Evolutionary conservation across 2,113 vertebrate species (phyloP), one percentile per base, ranked within the genome.

Genomic region (Gymnogyps californianus): DNA sequence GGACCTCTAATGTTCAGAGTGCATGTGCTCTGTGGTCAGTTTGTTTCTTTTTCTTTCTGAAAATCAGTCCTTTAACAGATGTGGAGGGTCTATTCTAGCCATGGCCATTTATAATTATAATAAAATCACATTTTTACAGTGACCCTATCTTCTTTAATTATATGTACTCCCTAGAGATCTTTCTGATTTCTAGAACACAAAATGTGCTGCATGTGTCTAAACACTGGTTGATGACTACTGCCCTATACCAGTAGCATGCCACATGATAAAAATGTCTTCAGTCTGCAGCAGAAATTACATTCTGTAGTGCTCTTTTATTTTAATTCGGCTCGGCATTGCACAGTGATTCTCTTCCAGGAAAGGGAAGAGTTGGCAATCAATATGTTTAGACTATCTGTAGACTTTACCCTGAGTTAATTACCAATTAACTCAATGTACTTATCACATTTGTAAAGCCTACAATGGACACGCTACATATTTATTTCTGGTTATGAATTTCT

Each of bases 311-410:
- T 87, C 7, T 85, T 83, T 81, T 92, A 75, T 91, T 96, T 93
- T 85, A 77, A 89, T 95, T 92, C 96, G 80, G 59, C 52, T 96
- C 62, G 6, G 62, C 8, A 15, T 42, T 72, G 44, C 81, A 72
- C 57, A 85, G 81, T 80, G 70, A 94, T 77, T 95, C 77, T 85
- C 54, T 92, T 97, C 69, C 94, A 51, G 22, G 57, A 81, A 92
- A 91, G 90, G 78, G 66, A 90, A 87, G 36, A 92, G 72, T 42
- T 94, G 95, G 94, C 87, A 96, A 88, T 93, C 91, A 87, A 32
- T 84, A 87, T 96, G 89, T 97, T 97, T 97, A 93, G 91, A 89
- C 86, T 97, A 66, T 89, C 83, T 84, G 67, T 81, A 96, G 90
- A 69, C 70, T 95, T 78, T 96, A 87, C 36, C 9, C 86, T 79